Percentiles rank a stretch among this genome's conserved stretches.
Evolutionary conservation across 2,797 vertebrate genomes (phyloP).

Genomic region (Liasis olivaceus): DNA sequence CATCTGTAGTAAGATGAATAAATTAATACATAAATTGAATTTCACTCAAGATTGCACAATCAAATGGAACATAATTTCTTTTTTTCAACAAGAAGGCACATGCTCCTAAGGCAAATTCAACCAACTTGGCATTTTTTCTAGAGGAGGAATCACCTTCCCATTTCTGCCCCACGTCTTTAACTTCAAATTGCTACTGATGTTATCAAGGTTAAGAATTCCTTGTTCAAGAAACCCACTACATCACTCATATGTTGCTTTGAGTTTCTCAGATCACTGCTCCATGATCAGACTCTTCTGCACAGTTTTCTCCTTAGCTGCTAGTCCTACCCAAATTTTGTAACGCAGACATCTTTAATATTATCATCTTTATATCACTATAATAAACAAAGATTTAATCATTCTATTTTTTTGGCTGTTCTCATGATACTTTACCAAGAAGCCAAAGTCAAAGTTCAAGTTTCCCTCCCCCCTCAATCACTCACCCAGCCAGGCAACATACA

Average conservation of each 20-base stretch:
- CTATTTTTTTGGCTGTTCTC: not conserved
- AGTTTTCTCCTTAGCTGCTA: not conserved
- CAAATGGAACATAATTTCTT: not conserved
- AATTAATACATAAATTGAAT: not conserved
- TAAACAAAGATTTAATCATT: not conserved
- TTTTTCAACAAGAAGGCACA: not conserved
- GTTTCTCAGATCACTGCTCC: not conserved
- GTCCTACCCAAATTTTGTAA: not conserved
- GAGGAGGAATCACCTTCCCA: not conserved
- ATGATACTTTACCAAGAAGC: not conserved
- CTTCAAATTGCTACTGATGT: not conserved
- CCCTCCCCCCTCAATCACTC: not conserved
- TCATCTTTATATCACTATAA: not conserved
- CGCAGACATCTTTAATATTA: not conserved
- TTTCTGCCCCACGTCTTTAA: not conserved
- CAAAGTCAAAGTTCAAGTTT: not conserved
- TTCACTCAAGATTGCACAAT: conserved; percentile 5
- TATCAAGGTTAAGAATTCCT: not conserved
- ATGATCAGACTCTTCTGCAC: not conserved
- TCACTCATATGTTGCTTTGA: not conserved
- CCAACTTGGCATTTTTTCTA: not conserved
- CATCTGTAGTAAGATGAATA: conserved; percentile 78
- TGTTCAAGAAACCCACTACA: not conserved
- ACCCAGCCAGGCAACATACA: not conserved
- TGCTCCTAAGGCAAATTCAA: not conserved